Conservation (phyloP, 2,888 invertebrate species). For the Cephus pygmeus region DNA sequence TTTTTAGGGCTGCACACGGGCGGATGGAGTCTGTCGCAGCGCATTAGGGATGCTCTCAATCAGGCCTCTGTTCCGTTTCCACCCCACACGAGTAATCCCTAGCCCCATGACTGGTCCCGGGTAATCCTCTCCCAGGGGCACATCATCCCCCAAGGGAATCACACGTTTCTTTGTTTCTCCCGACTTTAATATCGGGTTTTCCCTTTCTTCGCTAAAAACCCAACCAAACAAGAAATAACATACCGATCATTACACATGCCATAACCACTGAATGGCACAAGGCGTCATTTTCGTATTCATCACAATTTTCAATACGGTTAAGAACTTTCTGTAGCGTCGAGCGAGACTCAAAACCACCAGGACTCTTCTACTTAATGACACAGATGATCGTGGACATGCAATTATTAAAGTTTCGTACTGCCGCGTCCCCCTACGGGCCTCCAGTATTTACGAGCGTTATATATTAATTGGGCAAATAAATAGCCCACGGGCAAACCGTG, state of each 20-base stretch:
- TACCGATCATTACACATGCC: not conserved
- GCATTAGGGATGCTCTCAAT: constrained; percentile 71
- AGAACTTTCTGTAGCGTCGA: not conserved
- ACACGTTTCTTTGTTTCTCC: constrained; percentile 53
- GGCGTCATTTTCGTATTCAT: not conserved
- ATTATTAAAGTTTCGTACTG: constrained; percentile 52
- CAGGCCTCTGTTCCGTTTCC: constrained; percentile 61
- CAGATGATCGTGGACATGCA: constrained; percentile 52
- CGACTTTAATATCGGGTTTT: constrained; percentile 47
- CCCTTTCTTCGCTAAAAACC: constrained; percentile 19
- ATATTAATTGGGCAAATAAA: constrained; percentile 65
- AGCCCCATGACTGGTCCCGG: constrained; percentile 45
- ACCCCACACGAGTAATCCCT: constrained; percentile 61
- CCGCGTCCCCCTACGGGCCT: constrained; percentile 33
- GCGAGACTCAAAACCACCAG: not conserved
- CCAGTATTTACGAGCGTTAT: constrained; percentile 63
- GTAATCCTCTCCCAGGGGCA: constrained; percentile 61
- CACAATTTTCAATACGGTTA: not conserved
- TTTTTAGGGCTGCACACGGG: constrained; percentile 60
- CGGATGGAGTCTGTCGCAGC: constrained; percentile 69
- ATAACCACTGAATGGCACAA: not conserved
- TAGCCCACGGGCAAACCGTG: constrained; percentile 41
- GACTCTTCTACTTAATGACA: constrained; percentile 43
- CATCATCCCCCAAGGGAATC: constrained; percentile 33
- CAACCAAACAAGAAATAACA: not conserved